Base-by-base conservation (phyloP, 2,888 invertebrate species). In the Drosophila testacea region DNA sequence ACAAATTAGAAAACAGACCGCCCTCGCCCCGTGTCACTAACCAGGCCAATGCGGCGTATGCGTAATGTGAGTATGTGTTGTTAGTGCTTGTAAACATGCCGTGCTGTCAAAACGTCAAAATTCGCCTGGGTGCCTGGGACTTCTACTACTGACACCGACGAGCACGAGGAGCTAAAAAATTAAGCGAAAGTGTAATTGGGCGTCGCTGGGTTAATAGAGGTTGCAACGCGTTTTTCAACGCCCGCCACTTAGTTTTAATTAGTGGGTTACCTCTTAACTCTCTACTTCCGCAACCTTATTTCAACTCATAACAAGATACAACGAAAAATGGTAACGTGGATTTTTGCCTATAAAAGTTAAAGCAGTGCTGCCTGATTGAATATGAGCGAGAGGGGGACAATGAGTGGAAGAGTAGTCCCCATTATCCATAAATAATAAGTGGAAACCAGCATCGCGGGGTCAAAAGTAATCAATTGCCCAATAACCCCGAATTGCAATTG, bases 161-260 rank as follows among this genome's bases (percentile, higher is more conserved):
- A 50, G 51, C 52, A 50, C 47, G 68, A 60, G 57, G 46, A 65
- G 72, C 72, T 82, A 72, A 83, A 83, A 83, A 83, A 84, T 80
- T 82, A 86, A 70, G 80, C 73, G 79, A 75, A 89, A 87, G 79
- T 89, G 89, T 89, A 83, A 83, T 83, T 89, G 83, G 89, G 89
- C 83, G 83, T 73, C 76, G 79, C 82, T 72, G 78, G 89, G 83
- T 83, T 83, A 83, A 89, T 89, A 69, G 89, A 75, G 89, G 83
- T 89, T 87, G 69, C 72, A 71, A 66, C 70, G 78, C 70, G 74
- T 64, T 86, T 69, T 78, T 68, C 67, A 77, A 76, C 73, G 70
- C 69, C 84, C 73, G 75, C 75, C 83, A 83, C 89, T 83, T 83
- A 87, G 85, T 89, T 83, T 83, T 83, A 83, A 89, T 83, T 83